These are phyloP conservation scores for Meloidogyne chitwoodi DNA, from an alignment of 1,140 invertebrate species.

Conservation along the genomic window DNA sequence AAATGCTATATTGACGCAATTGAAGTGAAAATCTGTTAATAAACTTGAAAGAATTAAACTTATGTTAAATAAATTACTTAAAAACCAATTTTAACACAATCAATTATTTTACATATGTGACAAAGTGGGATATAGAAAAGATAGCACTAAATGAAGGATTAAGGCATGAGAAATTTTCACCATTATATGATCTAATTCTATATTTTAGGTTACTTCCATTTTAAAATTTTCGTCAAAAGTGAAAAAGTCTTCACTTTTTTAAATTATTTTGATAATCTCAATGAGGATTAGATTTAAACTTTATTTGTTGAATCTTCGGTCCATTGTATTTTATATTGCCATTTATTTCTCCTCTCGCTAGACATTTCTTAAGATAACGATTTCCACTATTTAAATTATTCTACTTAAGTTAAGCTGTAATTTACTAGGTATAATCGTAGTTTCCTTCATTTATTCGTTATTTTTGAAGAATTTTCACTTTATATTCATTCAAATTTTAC, in stretches of 20 bases:
- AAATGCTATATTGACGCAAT: background rate
- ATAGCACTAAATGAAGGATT: background rate
- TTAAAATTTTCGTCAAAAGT: background rate
- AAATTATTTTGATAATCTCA: no score
- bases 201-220: background rate
- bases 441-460: background rate
- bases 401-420: background rate
- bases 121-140: background rate
- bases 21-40: background rate
- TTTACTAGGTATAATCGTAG: background rate
- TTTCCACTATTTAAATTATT: background rate
- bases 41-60: background rate
- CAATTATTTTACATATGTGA: background rate
- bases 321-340: background rate
- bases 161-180: background rate
- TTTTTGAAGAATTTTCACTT: background rate
- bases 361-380: background rate
- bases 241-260: background rate
- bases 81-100: background rate
- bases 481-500: background rate
- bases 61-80: background rate
- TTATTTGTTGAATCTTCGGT: no score
- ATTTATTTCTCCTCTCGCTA: background rate
- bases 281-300: no score
- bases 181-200: background rate